Evolutionary conservation across 1,140 invertebrate genomes (phyloP).

Genomic region (Heliconius eleuchia): DNA sequence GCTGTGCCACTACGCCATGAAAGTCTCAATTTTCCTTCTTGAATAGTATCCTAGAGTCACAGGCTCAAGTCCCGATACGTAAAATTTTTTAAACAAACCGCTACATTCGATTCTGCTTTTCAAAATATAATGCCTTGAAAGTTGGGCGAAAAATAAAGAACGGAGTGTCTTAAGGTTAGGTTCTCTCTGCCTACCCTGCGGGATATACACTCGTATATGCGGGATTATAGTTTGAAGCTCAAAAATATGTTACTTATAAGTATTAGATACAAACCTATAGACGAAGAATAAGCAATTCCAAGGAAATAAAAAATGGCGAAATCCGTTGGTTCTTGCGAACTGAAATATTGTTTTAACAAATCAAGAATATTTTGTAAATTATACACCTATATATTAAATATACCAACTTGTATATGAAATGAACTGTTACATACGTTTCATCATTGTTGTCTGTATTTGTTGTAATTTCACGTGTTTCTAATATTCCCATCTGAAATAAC

Average conservation of each 20-base stretch:
- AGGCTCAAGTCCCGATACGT: no score
- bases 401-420: no score
- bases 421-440: slow-evolving; percentile 4
- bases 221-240: no score
- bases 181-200: neutral
- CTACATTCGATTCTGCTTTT: no score
- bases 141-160: no score
- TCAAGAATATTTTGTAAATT: neutral
- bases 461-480: slow-evolving; percentile 53
- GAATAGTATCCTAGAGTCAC: no score
- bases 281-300: slow-evolving; percentile 89
- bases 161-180: neutral
- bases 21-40: no score
- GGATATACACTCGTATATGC: no score
- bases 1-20: no score
- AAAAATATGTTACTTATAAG: neutral
- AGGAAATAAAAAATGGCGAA: slow-evolving; percentile 87
- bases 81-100: no score
- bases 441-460: slow-evolving; percentile 17
- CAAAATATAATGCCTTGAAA: no score
- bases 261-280: slow-evolving; percentile 79
- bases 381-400: neutral
- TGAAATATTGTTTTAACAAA: slow-evolving; percentile 47
- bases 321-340: slow-evolving; percentile 80
- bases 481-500: slow-evolving; percentile 56